phyloP scores from a whole-genome alignment of 2,797 vertebrate genomes.

The Vireo griseus region DNA sequence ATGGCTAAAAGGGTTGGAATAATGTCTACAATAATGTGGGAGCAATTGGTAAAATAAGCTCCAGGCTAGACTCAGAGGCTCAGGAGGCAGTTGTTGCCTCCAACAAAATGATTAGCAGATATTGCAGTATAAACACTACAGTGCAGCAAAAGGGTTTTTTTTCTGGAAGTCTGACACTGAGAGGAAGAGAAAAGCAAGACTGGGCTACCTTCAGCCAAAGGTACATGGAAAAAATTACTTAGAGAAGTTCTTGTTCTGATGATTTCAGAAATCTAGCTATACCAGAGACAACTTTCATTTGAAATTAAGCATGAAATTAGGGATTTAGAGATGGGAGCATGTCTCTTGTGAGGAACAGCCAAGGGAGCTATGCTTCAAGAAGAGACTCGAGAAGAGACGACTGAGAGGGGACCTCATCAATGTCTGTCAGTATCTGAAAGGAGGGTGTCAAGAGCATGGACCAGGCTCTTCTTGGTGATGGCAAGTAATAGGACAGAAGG shows the following conservation, averaged over 20 bases:
- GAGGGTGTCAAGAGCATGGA: too few relatives aligned
- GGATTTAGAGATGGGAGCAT: neutral
- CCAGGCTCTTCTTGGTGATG: too few relatives aligned
- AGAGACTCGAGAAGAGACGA: neutral
- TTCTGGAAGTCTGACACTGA: neutral
- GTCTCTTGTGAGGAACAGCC: rapidly evolving
- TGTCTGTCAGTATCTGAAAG: too few relatives aligned
- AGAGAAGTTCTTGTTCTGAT: neutral
- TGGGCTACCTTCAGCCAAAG: neutral
- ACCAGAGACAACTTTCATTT: neutral
- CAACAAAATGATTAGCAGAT: neutral
- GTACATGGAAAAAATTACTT: neutral
- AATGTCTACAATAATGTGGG: neutral
- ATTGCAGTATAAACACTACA: neutral
- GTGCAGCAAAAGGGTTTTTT: neutral
- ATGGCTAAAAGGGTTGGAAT: neutral
- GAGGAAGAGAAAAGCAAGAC: neutral
- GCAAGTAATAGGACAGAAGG: too few relatives aligned
- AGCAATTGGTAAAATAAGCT: neutral
- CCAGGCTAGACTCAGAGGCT: neutral
- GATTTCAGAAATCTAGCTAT: neutral
- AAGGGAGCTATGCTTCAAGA: neutral
- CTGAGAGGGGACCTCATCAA: too few relatives aligned
- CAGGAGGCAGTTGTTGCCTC: neutral
- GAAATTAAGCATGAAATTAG: neutral